Evolutionary conservation across 2,113 vertebrate species (phyloP).

Genomic region (Vulpes vulpes): DNA sequence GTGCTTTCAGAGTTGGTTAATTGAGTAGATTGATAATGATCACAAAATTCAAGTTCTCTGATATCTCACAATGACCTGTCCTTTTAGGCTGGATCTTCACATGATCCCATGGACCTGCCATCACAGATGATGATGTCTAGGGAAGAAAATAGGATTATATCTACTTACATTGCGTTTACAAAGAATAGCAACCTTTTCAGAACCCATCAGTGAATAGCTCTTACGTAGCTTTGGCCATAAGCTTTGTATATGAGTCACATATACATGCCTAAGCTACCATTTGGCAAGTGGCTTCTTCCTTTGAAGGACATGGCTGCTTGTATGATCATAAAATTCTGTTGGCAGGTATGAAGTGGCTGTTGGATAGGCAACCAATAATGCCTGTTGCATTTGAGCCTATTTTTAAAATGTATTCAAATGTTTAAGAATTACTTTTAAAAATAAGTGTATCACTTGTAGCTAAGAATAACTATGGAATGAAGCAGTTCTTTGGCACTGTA

Average conservation of each 20-base stretch:
- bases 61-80: background rate
- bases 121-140: background rate
- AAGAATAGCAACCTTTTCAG: background rate
- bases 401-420: constrained; percentile 3
- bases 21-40: constrained; percentile 11
- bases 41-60: constrained; percentile 35
- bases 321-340: constrained; percentile 21
- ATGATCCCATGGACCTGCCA: background rate
- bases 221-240: background rate
- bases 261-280: background rate
- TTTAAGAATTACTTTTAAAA: constrained; percentile 17
- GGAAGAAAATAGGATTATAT: background rate
- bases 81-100: constrained; percentile 32
- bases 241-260: background rate
- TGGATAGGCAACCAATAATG: background rate
- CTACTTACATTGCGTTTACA: background rate
- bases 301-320: background rate
- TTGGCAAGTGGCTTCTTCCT: constrained; percentile 18
- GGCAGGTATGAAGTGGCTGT: background rate
- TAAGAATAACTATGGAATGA: constrained; percentile 41
- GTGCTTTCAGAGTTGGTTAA: background rate
- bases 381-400: background rate
- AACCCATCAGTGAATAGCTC: background rate
- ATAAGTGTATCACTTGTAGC: background rate
- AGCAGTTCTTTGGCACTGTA: background rate